Evolutionary conservation across 2,888 invertebrate species (phyloP).

Genomic region (Cephus pygmeus): DNA sequence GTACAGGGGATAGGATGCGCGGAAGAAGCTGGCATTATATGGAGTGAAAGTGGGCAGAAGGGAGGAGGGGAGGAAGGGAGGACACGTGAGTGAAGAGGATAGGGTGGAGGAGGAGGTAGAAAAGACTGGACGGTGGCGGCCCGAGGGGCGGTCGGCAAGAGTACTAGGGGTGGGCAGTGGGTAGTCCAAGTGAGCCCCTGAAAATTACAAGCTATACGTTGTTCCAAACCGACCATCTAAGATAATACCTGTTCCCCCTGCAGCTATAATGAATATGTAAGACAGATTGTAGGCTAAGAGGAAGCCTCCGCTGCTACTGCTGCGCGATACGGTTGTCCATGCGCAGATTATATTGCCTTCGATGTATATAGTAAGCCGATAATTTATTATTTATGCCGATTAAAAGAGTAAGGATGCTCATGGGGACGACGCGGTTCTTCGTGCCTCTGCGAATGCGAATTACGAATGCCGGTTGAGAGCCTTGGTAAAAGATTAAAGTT

Average conservation of each 20-base stretch:
- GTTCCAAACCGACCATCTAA: slow-evolving; percentile 64
- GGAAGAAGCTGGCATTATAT: slow-evolving; percentile 44
- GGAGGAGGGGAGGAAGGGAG: slow-evolving; percentile 1
- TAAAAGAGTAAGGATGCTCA: slow-evolving; percentile 36
- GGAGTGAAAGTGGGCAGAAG: slow-evolving; percentile 24
- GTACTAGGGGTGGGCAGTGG: neutral
- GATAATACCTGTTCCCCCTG: slow-evolving; percentile 65
- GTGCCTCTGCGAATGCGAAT: neutral
- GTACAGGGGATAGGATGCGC: slow-evolving; percentile 15
- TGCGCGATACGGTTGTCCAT: slow-evolving; percentile 64
- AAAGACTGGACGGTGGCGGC: slow-evolving; percentile 14
- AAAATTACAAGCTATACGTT: slow-evolving; percentile 65
- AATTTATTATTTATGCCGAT: slow-evolving; percentile 58
- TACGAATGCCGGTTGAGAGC: neutral
- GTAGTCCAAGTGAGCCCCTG: slow-evolving; percentile 44
- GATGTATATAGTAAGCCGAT: slow-evolving; percentile 48
- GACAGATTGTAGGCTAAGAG: slow-evolving; percentile 66
- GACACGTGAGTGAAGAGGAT: slow-evolving; percentile 3
- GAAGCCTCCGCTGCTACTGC: slow-evolving; percentile 62
- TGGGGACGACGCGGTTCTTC: neutral
- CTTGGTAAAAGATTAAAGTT: too few relatives aligned
- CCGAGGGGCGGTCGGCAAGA: neutral
- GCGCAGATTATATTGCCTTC: slow-evolving; percentile 56
- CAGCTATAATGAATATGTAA: slow-evolving; percentile 67
- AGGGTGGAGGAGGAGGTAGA: slow-evolving; percentile 10